Conservation (phyloP, 1,140 invertebrate species). For the Ostrea edulis region DNA sequence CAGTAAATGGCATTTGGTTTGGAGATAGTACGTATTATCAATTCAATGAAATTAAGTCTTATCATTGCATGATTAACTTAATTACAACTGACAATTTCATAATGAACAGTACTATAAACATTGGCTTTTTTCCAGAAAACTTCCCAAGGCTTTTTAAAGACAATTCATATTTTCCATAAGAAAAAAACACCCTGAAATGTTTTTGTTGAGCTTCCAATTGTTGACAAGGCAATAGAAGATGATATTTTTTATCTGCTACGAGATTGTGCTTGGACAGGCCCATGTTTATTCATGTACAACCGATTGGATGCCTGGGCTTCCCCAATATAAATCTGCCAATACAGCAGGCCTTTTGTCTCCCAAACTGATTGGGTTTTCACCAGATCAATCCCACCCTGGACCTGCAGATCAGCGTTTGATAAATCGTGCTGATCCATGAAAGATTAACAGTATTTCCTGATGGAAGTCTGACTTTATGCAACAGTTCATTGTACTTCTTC, state of each 20-base stretch:
- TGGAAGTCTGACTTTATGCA: constrained; percentile 10
- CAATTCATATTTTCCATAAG: neutral
- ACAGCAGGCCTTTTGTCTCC: neutral
- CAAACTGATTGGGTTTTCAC: constrained; percentile 23
- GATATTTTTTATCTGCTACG: neutral
- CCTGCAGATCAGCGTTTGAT: neutral
- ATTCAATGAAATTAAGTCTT: too few relatives aligned
- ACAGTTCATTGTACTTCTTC: neutral
- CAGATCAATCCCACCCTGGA: constrained; percentile 12
- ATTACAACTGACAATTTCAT: too few relatives aligned
- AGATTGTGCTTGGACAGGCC: constrained; percentile 9
- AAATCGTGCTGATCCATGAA: constrained; percentile 1
- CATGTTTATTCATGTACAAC: constrained; percentile 23
- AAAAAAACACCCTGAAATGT: neutral
- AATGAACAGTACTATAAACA: too few relatives aligned
- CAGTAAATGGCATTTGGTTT: too few relatives aligned
- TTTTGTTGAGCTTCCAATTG: neutral
- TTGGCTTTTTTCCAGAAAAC: neutral
- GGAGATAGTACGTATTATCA: too few relatives aligned
- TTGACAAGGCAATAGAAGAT: constrained; percentile 8
- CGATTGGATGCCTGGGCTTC: neutral
- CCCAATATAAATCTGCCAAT: constrained; percentile 7
- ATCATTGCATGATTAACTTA: too few relatives aligned
- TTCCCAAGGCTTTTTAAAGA: neutral
- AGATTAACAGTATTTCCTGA: neutral